These are phyloP conservation scores for Pelusios castaneus DNA, from an alignment of 2,113 vertebrate genomes.

Conservation along the genomic window DNA sequence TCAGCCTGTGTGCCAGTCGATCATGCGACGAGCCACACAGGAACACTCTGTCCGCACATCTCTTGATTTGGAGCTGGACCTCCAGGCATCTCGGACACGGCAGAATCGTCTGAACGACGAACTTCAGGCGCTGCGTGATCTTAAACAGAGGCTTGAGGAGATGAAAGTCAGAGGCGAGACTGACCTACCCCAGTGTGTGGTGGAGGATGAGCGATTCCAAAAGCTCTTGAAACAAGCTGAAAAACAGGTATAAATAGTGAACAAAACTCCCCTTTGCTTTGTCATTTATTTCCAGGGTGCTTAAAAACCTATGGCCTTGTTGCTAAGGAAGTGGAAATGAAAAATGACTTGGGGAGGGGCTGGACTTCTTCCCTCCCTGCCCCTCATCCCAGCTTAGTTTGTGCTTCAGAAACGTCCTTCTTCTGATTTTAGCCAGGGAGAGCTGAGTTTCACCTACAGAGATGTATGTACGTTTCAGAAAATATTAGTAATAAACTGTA, in stretches of 20 bases:
- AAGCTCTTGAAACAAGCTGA: constrained; percentile 83
- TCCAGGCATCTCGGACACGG: constrained; percentile 82
- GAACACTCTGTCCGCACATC: constrained; percentile 79
- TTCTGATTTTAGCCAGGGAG: neutral
- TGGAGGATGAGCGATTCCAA: constrained; percentile 84
- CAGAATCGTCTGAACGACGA: constrained; percentile 86
- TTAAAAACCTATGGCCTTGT: neutral
- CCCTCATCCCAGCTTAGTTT: neutral
- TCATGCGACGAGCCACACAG: constrained; percentile 56
- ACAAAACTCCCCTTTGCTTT: neutral
- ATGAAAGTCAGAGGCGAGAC: constrained; percentile 80
- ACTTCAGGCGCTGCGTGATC: constrained; percentile 79
- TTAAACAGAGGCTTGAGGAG: constrained; percentile 81
- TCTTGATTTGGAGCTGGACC: constrained; percentile 87
- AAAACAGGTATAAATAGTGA: constrained; percentile 76
- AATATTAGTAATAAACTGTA: neutral
- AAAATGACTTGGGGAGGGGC: neutral
- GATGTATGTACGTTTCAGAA: neutral
- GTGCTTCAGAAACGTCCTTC: neutral
- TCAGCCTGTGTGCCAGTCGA: constrained; percentile 79
- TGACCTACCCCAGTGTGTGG: constrained; percentile 75
- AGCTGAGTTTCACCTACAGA: neutral
- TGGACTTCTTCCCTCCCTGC: neutral
- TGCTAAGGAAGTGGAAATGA: neutral
- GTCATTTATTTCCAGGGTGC: neutral